Base-by-base conservation (phyloP, 1,140 invertebrate species). In the Orius insidiosus region DNA sequence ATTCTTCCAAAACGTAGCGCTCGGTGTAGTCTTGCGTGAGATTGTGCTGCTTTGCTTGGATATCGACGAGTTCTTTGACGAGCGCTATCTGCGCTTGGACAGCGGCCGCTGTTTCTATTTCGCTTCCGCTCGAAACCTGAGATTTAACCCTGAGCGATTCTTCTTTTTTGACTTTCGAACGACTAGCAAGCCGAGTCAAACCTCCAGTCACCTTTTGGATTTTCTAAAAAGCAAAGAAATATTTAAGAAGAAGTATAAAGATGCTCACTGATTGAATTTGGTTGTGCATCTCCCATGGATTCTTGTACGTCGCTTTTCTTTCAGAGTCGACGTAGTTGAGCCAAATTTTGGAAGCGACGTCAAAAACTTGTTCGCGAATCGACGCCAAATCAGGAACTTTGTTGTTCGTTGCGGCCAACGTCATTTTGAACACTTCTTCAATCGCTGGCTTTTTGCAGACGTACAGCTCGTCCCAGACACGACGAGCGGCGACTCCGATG, bases 381-480 rank as follows among this genome's bases (percentile, higher is more conserved):
- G 69, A 60, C 3, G 72, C 64, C 15, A 94, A 65, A 58, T 89
- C 83, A 0, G 85, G 85, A 0, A 84, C 82, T 54, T 83, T 79
- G 16, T 80, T 76, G 52, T 78, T 79, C 10, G 84, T 76, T 33
- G 68, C 56, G 5, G 73, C 70, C 4, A 94, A 66, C 18, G 78
- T 80, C 8, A 87, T 76, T 66, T 94, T 93, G 58, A 95, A 95
- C 36, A 63, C 62, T 59, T 90, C 85, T 58, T 90, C 84, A 45
- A 89, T 86, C 2, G 93, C 86, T 0, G 88, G 87, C 65, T 97
- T 96, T 59, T 97, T 98, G 56, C 80, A 88, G 1, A 89, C 79
- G 59, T 95, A 98, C 5, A 98, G 63, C 63, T 97, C 92, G 56
- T 95, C 89, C 94, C 94, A 98, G 1, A 98, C 89, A 52, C 89